A percentile compares a stretch with the other conserved stretches of the same genome.
Conservation (phyloP, 2,113 vertebrate genomes). For the Sterrhoptilus dennistouni region DNA sequence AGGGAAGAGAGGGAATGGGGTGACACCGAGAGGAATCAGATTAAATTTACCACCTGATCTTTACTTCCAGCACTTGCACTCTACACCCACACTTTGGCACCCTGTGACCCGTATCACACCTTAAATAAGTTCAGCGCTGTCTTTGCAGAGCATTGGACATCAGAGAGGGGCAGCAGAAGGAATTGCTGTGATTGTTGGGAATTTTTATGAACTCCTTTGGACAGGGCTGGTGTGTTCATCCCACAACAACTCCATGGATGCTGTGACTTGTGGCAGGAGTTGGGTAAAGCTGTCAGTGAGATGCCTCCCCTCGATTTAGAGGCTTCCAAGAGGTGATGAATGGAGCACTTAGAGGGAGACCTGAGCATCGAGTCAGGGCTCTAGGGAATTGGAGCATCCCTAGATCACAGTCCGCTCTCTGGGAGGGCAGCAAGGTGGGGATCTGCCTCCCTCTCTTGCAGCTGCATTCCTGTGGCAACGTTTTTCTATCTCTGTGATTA, state of each 20-base stretch:
- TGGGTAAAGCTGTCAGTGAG: neutral
- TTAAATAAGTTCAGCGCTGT: neutral
- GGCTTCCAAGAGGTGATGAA: neutral
- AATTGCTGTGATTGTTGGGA: neutral
- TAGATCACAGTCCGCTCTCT: rapidly evolving
- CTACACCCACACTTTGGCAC: neutral
- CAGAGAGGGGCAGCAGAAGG: neutral
- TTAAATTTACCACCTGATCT: neutral
- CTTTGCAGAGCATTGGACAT: neutral
- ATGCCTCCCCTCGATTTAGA: neutral
- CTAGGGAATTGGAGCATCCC: neutral
- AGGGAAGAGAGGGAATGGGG: neutral
- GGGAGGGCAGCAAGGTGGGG: neutral
- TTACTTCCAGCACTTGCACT: neutral
- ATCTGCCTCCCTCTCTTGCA: neutral
- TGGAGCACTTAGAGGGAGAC: neutral
- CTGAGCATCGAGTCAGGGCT: neutral
- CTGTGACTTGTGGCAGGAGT: neutral
- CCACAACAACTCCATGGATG: rapidly evolving
- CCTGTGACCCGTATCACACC: neutral
- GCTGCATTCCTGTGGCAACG: neutral
- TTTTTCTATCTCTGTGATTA: neutral
- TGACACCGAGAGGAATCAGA: neutral
- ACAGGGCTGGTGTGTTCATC: neutral
- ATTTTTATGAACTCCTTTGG: neutral